Evolutionary conservation across 1,140 invertebrate genomes (phyloP).

Genomic region (Muscidifurax raptorellus): DNA sequence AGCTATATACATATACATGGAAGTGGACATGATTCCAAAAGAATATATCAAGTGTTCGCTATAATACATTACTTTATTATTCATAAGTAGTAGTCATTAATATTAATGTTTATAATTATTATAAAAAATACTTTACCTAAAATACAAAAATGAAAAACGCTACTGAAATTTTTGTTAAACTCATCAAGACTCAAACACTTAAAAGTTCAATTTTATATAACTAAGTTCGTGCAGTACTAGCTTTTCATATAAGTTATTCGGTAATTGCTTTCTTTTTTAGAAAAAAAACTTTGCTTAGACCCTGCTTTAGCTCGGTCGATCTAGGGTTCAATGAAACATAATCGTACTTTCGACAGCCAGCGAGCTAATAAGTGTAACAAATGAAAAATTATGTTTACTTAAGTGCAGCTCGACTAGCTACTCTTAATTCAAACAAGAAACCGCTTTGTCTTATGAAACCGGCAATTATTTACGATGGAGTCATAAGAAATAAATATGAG

Average conservation of each 20-base stretch:
- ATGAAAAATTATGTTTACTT: constrained; percentile 23
- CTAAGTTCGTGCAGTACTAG: constrained; percentile 2
- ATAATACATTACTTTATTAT: constrained; percentile 57
- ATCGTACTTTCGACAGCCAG: constrained; percentile 43
- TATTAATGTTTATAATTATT: constrained; percentile 48
- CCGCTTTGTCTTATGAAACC: background rate
- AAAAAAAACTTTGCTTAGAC: background rate
- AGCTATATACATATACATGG: constrained; percentile 32
- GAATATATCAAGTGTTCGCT: constrained; percentile 63
- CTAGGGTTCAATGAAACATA: background rate
- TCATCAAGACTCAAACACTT: constrained; percentile 16
- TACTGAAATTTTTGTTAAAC: constrained; percentile 38
- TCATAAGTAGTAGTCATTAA: constrained; percentile 47
- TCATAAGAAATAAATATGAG: constrained; percentile 48
- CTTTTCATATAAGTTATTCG: constrained; percentile 8
- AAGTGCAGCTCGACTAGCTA: constrained; percentile 1
- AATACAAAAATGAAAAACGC: constrained; percentile 54
- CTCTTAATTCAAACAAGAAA: constrained; percentile 7
- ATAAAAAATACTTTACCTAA: constrained; percentile 54
- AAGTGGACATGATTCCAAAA: constrained; percentile 34
- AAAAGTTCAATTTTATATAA: constrained; percentile 35
- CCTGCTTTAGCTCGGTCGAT: constrained; percentile 34
- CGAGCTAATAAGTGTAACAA: constrained; percentile 34
- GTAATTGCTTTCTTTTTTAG: background rate
- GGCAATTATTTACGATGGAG: constrained; percentile 9